These are phyloP conservation scores for Piaya cayana DNA, from an alignment of 2,113 vertebrate genomes.

Conservation along the genomic window DNA sequence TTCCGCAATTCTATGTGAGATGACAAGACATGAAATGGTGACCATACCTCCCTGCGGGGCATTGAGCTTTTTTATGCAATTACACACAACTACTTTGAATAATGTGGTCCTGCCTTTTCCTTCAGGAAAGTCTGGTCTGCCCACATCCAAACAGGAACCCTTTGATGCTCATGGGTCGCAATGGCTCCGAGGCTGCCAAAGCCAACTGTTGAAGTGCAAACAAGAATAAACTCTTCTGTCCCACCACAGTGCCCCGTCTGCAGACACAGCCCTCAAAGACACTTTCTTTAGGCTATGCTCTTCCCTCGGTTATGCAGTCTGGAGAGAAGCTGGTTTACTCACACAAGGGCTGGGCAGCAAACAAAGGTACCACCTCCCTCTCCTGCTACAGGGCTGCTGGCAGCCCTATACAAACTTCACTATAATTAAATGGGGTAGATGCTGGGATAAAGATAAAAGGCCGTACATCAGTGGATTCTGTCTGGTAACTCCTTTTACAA, in stretches of 20 bases:
- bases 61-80: neutral
- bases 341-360: neutral
- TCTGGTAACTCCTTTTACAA: neutral
- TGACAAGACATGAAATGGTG: neutral
- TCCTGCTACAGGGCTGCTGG: neutral
- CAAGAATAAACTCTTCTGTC: neutral
- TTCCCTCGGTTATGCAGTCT: neutral
- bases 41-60: neutral
- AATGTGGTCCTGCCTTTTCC: neutral
- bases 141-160: neutral
- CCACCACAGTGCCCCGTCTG: neutral
- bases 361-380: neutral
- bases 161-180: slow-evolving; percentile 4
- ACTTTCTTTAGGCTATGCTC: neutral
- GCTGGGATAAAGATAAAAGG: neutral
- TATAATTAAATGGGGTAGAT: neutral
- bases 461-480: neutral
- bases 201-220: neutral
- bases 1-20: neutral
- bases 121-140: neutral
- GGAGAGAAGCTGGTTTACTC: neutral
- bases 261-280: neutral
- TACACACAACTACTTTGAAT: neutral
- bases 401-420: rapidly evolving
- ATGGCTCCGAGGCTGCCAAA: neutral